These are phyloP conservation scores for Neodiprion lecontei DNA, from an alignment of 1,140 invertebrate genomes.

Conservation along the genomic window DNA sequence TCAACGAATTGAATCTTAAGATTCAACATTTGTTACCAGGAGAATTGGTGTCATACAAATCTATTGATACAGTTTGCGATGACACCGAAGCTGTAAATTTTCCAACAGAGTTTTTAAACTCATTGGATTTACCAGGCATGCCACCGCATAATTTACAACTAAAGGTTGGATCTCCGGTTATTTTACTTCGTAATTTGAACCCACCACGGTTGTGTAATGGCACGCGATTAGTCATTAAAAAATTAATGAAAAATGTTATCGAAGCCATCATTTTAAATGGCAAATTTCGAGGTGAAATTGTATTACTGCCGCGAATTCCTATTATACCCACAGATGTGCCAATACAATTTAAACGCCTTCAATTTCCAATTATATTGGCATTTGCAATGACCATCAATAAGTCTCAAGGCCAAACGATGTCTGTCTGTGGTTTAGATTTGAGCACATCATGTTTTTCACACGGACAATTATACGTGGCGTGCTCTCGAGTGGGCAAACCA, in stretches of 20 bases:
- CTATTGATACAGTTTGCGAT: conserved; percentile 33
- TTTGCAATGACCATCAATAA: conserved; percentile 62
- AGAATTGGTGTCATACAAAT: not conserved
- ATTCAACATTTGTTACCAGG: conserved; percentile 13
- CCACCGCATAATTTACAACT: conserved; percentile 29
- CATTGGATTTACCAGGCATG: conserved; percentile 35
- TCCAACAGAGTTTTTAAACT: conserved; percentile 39
- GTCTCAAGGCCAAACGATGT: conserved; percentile 38
- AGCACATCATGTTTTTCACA: conserved; percentile 44
- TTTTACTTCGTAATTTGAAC: conserved; percentile 32
- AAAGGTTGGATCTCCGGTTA: conserved; percentile 31
- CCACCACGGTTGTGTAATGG: conserved; percentile 38
- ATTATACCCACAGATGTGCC: conserved; percentile 38
- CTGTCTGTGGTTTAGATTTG: conserved; percentile 49
- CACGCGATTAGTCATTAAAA: conserved; percentile 37
- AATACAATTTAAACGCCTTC: conserved; percentile 49
- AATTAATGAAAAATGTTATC: conserved; percentile 30
- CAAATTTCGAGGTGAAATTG: conserved; percentile 8
- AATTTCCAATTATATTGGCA: conserved; percentile 51
- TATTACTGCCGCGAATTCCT: conserved; percentile 44
- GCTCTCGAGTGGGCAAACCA: conserved; percentile 55
- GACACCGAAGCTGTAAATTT: conserved; percentile 14
- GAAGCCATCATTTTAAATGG: conserved; percentile 11
- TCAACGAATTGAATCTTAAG: conserved; percentile 1
- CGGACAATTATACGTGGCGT: conserved; percentile 36